A percentile compares a stretch with the other conserved stretches of the same genome.
Conservation (phyloP, 53 echinoderm and acorn worm genomes). For the Luidia sarsii region DNA sequence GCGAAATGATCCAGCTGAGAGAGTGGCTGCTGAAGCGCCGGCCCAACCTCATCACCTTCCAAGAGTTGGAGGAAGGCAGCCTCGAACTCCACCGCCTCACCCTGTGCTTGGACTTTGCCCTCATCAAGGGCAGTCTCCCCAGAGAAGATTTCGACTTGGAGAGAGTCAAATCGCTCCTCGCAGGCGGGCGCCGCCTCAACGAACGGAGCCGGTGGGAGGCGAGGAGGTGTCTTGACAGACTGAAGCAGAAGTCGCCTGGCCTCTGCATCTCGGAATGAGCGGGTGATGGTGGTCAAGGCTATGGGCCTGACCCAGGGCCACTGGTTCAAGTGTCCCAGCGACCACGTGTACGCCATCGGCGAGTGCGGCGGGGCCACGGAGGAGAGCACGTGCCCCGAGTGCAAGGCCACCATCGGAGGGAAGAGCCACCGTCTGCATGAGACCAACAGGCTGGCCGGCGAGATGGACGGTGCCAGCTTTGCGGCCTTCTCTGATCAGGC, state of each 20-base stretch:
- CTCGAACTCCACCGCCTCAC: constrained; percentile 55
- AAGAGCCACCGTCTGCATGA: constrained; percentile 26
- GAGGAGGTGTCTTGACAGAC: not conserved
- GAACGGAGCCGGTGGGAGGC: constrained; percentile 17
- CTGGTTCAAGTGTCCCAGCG: constrained; percentile 80
- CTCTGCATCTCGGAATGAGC: constrained; percentile 67
- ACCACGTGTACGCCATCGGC: constrained; percentile 78
- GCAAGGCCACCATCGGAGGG: constrained; percentile 70
- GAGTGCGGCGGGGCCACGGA: constrained; percentile 76
- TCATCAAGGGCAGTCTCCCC: constrained; percentile 9
- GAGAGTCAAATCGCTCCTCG: constrained; percentile 16
- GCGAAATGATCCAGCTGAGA: constrained; percentile 9
- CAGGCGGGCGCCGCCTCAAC: constrained; percentile 15
- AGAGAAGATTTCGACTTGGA: not conserved
- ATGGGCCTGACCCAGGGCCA: constrained; percentile 65
- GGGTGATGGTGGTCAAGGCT: constrained; percentile 62
- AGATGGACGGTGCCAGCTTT: constrained; percentile 77
- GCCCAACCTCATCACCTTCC: constrained; percentile 36
- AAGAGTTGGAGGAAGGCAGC: constrained; percentile 61
- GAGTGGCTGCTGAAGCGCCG: constrained; percentile 53
- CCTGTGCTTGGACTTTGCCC: constrained; percentile 6
- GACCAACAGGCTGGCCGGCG: constrained; percentile 72
- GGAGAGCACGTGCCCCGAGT: constrained; percentile 72
- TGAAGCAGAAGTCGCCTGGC: constrained; percentile 12
- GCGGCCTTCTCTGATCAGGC: constrained; percentile 73